Evolutionary conservation across 2,888 invertebrate species (phyloP).

Genomic region (Steinernema hermaphroditum): DNA sequence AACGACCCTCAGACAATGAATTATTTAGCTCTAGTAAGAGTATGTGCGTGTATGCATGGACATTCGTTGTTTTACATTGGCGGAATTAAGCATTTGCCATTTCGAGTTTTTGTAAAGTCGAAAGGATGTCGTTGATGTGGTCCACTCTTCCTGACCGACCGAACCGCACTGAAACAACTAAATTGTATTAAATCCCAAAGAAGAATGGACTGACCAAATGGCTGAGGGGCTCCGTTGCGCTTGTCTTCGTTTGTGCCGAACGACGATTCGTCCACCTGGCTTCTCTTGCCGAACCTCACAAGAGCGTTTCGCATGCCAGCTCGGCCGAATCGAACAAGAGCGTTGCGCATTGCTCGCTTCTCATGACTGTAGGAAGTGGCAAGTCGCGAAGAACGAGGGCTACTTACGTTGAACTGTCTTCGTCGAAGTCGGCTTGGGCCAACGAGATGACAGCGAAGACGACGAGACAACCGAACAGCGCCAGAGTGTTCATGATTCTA

Average conservation of each 20-base stretch:
- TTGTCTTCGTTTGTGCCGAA: slow-evolving; percentile 47
- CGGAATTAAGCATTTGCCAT: slow-evolving; percentile 46
- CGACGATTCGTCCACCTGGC: slow-evolving; percentile 34
- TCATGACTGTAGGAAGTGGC: slow-evolving; percentile 42
- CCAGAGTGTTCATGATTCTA: not conserved
- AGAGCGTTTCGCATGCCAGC: slow-evolving; percentile 56
- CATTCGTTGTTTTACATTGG: not conserved
- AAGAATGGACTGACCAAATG: slow-evolving; percentile 48
- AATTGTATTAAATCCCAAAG: not conserved
- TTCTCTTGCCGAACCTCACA: slow-evolving; percentile 55
- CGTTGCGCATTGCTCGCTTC: slow-evolving; percentile 59
- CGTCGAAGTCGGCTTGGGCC: slow-evolving; percentile 16
- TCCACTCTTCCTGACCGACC: slow-evolving; percentile 55
- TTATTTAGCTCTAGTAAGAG: slow-evolving; percentile 28
- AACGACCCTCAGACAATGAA: slow-evolving; percentile 30
- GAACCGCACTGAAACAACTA: slow-evolving; percentile 49
- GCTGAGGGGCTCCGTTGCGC: slow-evolving; percentile 57
- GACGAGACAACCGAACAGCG: slow-evolving; percentile 8
- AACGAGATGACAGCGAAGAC: slow-evolving; percentile 10
- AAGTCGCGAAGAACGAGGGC: not conserved
- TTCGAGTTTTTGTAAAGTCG: slow-evolving; percentile 52
- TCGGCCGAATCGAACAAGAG: slow-evolving; percentile 55
- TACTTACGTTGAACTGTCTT: slow-evolving; percentile 10
- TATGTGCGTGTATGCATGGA: not conserved
- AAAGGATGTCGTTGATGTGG: slow-evolving; percentile 58